Evolutionary conservation across 2,797 vertebrate species (phyloP).

Genomic region (Gadopsis bispinosus): DNA sequence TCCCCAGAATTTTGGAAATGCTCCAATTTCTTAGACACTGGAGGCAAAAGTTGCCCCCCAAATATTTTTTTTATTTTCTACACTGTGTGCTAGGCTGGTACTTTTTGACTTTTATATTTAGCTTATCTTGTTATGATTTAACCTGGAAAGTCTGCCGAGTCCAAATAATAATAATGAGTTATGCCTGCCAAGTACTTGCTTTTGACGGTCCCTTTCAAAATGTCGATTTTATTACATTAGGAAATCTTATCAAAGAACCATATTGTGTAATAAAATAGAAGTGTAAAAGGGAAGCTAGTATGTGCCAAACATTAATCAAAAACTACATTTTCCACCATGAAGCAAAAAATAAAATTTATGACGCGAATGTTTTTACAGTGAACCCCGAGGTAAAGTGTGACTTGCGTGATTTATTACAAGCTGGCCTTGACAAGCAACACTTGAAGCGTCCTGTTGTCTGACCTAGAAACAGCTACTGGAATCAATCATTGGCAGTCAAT

Average conservation of each 20-base stretch:
- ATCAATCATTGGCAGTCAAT: constrained; percentile 29
- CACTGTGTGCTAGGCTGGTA: background rate
- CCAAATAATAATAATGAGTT: background rate
- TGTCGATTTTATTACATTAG: background rate
- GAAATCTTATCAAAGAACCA: constrained; percentile 1
- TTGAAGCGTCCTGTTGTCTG: background rate
- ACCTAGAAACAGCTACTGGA: constrained; percentile 8
- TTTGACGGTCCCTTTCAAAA: background rate
- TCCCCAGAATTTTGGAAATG: no score
- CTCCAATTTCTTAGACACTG: no score
- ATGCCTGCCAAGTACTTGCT: background rate
- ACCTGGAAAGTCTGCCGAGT: background rate
- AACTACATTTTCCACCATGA: background rate
- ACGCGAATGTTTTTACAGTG: background rate
- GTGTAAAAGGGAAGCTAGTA: background rate
- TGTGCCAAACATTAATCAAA: constrained; percentile 9
- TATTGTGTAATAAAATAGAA: background rate
- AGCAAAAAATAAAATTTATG: constrained; percentile 12
- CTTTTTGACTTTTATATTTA: background rate
- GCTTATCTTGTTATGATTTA: background rate
- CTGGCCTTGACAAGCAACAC: constrained; percentile 9
- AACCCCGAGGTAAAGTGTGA: background rate
- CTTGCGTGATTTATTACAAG: constrained; percentile 26
- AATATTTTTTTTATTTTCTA: no score
- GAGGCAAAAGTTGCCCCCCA: no score